These are phyloP conservation scores for Gopherus evgoodei DNA, from an alignment of 2,113 vertebrate genomes.

Conservation along the genomic window DNA sequence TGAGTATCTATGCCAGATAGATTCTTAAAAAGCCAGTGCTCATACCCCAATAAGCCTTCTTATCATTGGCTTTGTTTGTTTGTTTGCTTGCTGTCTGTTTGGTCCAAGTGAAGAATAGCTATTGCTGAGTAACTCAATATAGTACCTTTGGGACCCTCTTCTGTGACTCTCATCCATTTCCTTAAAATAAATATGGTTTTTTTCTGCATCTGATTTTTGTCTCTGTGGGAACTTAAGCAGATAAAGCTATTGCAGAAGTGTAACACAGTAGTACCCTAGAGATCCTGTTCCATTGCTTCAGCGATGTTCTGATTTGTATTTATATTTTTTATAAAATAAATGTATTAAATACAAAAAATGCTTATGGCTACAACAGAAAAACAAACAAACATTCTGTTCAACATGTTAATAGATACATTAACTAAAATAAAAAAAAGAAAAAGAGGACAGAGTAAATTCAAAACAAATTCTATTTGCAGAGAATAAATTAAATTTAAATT, in stretches of 20 bases:
- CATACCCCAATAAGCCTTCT: slow-evolving; percentile 14
- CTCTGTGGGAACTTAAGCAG: slow-evolving; percentile 32
- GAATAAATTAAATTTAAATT: slow-evolving; percentile 36
- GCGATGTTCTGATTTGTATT: slow-evolving; percentile 49
- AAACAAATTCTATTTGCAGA: slow-evolving; percentile 53
- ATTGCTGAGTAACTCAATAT: slow-evolving; percentile 1
- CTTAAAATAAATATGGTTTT: slow-evolving; percentile 51
- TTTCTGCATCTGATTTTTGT: slow-evolving; percentile 7
- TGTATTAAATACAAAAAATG: slow-evolving; percentile 67
- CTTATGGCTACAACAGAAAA: slow-evolving; percentile 49
- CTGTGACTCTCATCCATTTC: slow-evolving; percentile 30
- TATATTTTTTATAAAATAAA: slow-evolving; percentile 43
- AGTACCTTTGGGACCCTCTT: slow-evolving; percentile 26
- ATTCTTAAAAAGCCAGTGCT: slow-evolving; percentile 18
- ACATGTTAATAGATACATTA: slow-evolving; percentile 70
- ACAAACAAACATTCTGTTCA: slow-evolving; percentile 31
- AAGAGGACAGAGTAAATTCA: slow-evolving; percentile 35
- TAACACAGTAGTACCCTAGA: background rate
- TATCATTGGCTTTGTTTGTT: background rate
- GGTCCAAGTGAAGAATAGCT: slow-evolving; percentile 20
- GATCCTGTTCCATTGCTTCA: slow-evolving; percentile 27
- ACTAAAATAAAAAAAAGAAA: slow-evolving; percentile 19
- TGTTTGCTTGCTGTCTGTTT: slow-evolving; percentile 23
- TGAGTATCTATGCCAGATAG: background rate
- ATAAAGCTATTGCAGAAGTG: slow-evolving; percentile 48